A percentile compares a stretch with the other conserved stretches of the same genome.
These are phyloP conservation scores for Lasius platythorax DNA, from an alignment of 2,888 invertebrate genomes.

Conservation along the genomic window DNA sequence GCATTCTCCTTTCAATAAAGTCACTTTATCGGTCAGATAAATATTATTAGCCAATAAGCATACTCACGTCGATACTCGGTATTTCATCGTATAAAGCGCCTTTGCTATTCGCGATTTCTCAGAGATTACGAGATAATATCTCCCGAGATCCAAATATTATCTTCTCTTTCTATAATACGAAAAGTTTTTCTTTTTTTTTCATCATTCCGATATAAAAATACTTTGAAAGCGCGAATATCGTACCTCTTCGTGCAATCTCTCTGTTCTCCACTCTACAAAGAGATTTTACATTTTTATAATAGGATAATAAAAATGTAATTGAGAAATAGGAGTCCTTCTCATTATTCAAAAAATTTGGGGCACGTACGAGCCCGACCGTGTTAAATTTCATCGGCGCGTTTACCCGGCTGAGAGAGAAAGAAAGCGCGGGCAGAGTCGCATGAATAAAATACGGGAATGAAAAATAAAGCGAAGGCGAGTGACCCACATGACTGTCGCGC, in stretches of 20 bases:
- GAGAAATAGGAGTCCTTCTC: conserved; percentile 1
- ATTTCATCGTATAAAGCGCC: not conserved
- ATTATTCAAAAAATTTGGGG: conserved; percentile 32
- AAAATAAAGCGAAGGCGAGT: conserved; percentile 67
- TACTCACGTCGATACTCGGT: conserved; percentile 14
- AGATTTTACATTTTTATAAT: not conserved
- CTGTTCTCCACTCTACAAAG: not conserved
- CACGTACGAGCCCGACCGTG: not conserved
- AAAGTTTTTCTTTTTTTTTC: not conserved
- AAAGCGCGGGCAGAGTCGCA: conserved; percentile 22
- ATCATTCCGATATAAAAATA: not conserved
- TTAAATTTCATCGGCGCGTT: conserved; percentile 41
- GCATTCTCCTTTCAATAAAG: conserved; percentile 34
- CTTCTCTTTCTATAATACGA: not conserved
- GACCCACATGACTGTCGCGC: conserved; percentile 69
- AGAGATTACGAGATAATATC: not conserved
- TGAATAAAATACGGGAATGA: conserved; percentile 47
- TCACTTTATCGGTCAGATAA: conserved; percentile 45
- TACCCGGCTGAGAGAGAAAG: not conserved
- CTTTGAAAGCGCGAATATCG: not conserved
- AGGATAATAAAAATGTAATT: conserved; percentile 4
- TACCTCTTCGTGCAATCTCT: not conserved
- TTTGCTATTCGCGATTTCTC: not conserved
- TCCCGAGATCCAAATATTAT: not conserved
- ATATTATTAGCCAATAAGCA: conserved; percentile 45